Evolutionary conservation across 2,797 vertebrate species (phyloP), one percentile per base, ranked within the genome.

Genomic region (Trachops cirrhosus): DNA sequence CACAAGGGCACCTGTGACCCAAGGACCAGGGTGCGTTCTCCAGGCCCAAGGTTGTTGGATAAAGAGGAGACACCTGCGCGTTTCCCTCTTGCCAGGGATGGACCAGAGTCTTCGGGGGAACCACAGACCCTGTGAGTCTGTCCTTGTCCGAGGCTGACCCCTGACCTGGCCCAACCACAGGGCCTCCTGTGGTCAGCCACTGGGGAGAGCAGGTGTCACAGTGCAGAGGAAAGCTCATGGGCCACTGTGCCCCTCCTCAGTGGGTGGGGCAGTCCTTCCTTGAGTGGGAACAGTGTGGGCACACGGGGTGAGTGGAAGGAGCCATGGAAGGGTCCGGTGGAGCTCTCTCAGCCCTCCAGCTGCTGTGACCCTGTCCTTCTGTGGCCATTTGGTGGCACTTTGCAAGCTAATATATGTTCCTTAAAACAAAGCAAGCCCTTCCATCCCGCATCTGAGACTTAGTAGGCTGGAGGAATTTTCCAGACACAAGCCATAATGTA

Each of bases 1-100:
- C 96, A 97, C 86, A 97, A 97, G 74, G 86, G 82, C 86, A 83
- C 73, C 78, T 96, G 9, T 97, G 96, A 97, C 89, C 71, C 86
- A 82, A 37, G 18, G 62, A 26, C 86, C 83, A 50, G 78, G 5
- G 21, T 68, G 52, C 34, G 64, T 93, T 73, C 50, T 75, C 44
- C 57, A 89, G 79, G 52, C 39, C 70, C 62, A 50, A n/a, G 68
- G 52, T 59, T 62, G 73, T 21, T 85, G 46, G 32, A 37, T n/a
- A 34, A 73, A 41, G 75, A 92, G 44, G 34, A 82, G 67, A 54
- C n/a, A 39, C n/a, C 12, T 54, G 10, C 1, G 18, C 19, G 29
- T 79, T 52, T 26, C 14, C 54, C 34, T 82, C 64, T 75, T 89
- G 2, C 46, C 7, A 22, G 37, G 5, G n/a, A 50, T 44, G 48